phyloP scores from a whole-genome alignment of 2,113 vertebrate genomes.

The Muscicapa adusta region DNA sequence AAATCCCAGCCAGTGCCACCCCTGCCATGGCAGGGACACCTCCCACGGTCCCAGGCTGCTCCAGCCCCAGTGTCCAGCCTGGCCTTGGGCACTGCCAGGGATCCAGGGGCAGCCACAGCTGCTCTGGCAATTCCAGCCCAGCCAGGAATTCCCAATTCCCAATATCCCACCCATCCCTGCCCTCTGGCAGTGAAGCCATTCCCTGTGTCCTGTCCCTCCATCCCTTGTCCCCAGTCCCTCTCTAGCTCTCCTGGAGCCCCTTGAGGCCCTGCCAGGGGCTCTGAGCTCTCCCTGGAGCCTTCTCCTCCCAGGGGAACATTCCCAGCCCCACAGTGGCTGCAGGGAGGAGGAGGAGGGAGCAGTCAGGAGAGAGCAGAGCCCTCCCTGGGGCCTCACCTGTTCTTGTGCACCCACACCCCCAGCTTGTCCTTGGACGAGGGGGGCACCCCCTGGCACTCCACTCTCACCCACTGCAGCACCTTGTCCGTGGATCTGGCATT shows the following conservation, averaged over 20 bases:
- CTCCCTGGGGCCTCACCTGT: constrained; percentile 78
- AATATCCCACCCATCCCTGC: not conserved
- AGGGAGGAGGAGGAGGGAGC: not conserved
- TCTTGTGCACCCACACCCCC: constrained; percentile 93
- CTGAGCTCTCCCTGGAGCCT: not conserved
- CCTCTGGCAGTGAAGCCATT: not conserved
- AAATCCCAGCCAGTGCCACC: fast-evolving
- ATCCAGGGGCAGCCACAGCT: not conserved
- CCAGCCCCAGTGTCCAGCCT: not conserved
- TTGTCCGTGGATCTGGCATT: constrained; percentile 78
- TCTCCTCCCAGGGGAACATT: not conserved
- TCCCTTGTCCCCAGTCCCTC: not conserved
- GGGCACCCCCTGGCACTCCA: constrained; percentile 87
- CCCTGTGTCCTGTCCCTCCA: not conserved
- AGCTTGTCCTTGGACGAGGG: constrained; percentile 96
- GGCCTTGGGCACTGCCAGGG: not conserved
- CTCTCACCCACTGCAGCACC: constrained; percentile 87
- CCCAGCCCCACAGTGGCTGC: not conserved
- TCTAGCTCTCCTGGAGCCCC: not conserved
- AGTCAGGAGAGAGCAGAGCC: too few relatives aligned
- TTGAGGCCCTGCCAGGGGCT: not conserved
- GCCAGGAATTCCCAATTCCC: not conserved
- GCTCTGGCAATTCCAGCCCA: not conserved
- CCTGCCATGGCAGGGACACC: not conserved
- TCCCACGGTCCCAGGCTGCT: not conserved